Conservation (phyloP, 1,140 invertebrate species). For the Neodiprion fabricii region DNA sequence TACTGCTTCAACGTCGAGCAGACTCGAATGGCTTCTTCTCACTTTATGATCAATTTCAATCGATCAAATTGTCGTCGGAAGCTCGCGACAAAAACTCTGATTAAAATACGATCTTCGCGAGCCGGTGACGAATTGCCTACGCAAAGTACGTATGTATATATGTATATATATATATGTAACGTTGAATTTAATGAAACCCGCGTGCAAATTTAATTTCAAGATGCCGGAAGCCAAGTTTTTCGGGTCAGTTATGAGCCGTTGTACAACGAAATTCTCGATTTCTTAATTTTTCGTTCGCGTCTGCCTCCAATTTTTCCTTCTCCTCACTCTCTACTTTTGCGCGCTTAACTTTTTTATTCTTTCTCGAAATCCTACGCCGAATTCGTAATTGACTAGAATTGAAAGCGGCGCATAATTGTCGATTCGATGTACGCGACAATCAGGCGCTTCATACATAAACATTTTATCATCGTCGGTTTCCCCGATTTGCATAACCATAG, state of each 20-base stretch:
- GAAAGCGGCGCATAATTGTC: no score
- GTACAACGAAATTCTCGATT: no score
- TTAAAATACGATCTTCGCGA: not conserved
- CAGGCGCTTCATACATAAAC: not conserved
- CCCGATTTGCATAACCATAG: not conserved
- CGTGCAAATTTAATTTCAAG: no score
- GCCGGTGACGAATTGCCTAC: no score
- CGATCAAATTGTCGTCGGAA: not conserved
- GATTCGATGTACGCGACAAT: not conserved
- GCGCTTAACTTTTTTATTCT: no score
- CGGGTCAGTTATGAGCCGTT: no score
- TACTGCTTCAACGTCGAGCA: not conserved
- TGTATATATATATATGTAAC: no score
- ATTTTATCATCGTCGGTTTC: not conserved
- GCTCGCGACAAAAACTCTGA: not conserved
- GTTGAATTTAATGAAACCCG: no score
- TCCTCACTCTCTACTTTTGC: not conserved
- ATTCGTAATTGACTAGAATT: not conserved
- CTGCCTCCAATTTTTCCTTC: not conserved
- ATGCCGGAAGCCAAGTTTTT: no score
- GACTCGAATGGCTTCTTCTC: not conserved
- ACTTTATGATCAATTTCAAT: slow-evolving; percentile 3
- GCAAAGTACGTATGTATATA: no score
- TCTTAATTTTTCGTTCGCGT: not conserved
- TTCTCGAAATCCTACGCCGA: not conserved